Conservation (phyloP, 2,888 invertebrate species). For the Cremastinae sp. region DNA sequence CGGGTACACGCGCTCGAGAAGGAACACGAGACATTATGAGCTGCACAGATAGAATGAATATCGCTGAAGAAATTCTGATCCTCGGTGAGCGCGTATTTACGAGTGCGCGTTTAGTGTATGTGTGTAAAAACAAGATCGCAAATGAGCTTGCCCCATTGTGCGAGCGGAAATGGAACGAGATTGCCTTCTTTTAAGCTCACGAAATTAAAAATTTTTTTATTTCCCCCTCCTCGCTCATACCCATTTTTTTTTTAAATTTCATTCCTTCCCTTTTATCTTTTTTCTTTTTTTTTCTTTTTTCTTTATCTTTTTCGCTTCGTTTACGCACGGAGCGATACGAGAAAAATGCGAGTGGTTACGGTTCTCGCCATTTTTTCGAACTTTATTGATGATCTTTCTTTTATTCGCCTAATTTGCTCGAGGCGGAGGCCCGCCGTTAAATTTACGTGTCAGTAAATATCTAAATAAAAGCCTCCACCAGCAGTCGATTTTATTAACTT, state of each 20-base stretch:
- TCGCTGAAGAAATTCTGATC: constrained; percentile 24
- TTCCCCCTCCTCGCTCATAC: no score
- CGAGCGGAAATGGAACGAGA: constrained; percentile 41
- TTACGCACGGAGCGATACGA: no score
- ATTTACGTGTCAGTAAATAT: no score
- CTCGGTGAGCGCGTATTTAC: neutral
- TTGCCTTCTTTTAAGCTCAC: constrained; percentile 22
- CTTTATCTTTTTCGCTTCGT: no score
- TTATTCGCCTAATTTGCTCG: no score
- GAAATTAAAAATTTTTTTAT: constrained; percentile 22
- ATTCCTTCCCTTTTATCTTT: no score
- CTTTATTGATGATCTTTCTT: no score
- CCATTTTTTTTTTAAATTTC: no score
- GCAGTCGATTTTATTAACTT: constrained; percentile 17
- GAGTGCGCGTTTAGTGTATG: neutral
- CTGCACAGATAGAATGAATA: constrained; percentile 36
- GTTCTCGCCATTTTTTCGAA: no score
- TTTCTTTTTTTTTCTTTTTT: no score
- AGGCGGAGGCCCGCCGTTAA: no score
- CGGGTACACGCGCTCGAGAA: constrained; percentile 14
- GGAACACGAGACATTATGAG: constrained; percentile 21
- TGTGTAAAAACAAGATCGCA: constrained; percentile 28
- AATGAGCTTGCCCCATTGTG: constrained; percentile 33
- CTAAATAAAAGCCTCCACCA: neutral
- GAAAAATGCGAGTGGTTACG: no score